A percentile compares a stretch with the other conserved stretches of the same genome.
phyloP scores from a whole-genome alignment of 2,797 vertebrate species.

The Halcyon leucocephala region DNA sequence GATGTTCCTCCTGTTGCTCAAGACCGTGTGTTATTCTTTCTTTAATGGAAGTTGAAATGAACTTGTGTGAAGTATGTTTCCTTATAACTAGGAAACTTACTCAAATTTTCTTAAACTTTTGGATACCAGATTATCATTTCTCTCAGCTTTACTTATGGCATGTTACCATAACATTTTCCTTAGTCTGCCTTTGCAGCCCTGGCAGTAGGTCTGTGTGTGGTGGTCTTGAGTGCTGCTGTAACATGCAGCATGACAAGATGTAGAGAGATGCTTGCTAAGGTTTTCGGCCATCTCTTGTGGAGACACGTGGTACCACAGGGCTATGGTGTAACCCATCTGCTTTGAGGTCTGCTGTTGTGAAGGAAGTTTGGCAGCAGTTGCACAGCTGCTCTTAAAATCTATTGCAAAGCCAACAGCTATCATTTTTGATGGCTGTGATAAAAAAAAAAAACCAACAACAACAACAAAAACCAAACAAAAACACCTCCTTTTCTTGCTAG shows the following conservation, averaged over 20 bases:
- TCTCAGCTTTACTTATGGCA: neutral
- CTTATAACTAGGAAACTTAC: neutral
- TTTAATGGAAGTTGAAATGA: neutral
- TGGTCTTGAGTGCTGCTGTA: neutral
- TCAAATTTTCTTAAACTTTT: neutral
- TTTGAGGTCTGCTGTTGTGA: neutral
- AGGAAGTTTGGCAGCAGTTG: neutral
- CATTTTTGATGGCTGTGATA: neutral
- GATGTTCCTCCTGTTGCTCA: neutral
- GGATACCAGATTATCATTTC: neutral
- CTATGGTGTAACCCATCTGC: neutral
- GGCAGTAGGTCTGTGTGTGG: neutral
- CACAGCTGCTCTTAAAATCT: neutral
- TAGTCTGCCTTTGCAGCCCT: neutral
- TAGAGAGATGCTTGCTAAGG: neutral
- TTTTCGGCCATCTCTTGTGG: neutral
- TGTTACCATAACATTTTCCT: neutral
- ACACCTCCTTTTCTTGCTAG: neutral
- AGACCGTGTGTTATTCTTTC: neutral
- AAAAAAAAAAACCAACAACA: neutral
- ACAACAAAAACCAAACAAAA: too few species aligned
- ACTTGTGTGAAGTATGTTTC: neutral
- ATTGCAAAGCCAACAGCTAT: neutral
- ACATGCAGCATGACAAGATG: neutral
- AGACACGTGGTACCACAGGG: neutral